Conservation (phyloP, 2,888 invertebrate genomes). For the Tipula vernalis region DNA sequence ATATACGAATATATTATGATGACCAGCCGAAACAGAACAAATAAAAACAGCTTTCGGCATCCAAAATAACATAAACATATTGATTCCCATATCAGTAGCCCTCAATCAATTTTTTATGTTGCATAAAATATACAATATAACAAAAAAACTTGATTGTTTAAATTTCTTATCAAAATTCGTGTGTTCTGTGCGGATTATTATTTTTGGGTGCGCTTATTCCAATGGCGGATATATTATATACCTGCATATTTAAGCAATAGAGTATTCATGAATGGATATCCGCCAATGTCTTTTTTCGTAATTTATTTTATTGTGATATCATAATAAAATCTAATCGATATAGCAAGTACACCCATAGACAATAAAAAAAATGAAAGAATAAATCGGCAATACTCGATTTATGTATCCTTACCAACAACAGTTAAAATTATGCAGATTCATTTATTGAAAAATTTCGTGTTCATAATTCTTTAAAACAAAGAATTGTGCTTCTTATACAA, state of each 20-base stretch:
- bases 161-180: background rate
- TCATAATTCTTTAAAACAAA: too few relatives aligned
- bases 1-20: background rate
- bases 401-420: background rate
- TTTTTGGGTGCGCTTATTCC: background rate
- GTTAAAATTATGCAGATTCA: too few relatives aligned
- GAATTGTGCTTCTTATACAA: too few relatives aligned
- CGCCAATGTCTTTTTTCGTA: background rate
- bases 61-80: background rate
- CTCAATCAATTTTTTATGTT: background rate
- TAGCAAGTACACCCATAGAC: background rate
- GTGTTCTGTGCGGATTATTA: background rate
- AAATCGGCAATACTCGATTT: background rate
- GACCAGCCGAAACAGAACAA: background rate
- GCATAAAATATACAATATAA: background rate
- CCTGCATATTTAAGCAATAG: background rate
- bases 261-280: background rate
- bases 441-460: too few relatives aligned
- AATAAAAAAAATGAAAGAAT: background rate
- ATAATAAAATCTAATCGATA: background rate
- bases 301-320: background rate
- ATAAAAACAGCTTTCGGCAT: background rate
- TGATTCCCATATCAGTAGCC: background rate
- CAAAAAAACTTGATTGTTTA: background rate
- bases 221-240: background rate